Percentiles rank a stretch among this genome's conserved stretches.
phyloP scores from a whole-genome alignment of 2,888 invertebrate genomes.

The Orchestes rusci region DNA sequence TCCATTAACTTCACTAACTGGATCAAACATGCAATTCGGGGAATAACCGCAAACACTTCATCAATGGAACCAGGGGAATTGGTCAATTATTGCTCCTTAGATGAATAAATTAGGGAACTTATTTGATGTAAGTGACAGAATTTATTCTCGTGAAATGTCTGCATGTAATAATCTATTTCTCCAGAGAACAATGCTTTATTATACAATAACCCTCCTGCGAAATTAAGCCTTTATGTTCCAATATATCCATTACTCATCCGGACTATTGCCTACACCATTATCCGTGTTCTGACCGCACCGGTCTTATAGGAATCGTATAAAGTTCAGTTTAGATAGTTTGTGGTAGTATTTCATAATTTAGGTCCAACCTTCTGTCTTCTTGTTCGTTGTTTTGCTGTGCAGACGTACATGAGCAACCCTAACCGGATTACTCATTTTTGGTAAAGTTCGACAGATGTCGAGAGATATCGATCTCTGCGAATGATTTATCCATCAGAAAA shows the following conservation, averaged over 20 bases:
- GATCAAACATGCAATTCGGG: conserved; percentile 39
- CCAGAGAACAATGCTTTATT: conserved; percentile 45
- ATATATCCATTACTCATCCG: conserved; percentile 43
- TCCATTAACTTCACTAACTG: conserved; percentile 41
- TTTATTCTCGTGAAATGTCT: too few relatives aligned
- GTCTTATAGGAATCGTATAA: conserved; percentile 20
- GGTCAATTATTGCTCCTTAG: conserved; percentile 18
- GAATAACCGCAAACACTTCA: conserved; percentile 37
- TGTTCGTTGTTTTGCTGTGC: conserved; percentile 5
- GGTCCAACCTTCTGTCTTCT: conserved; percentile 10
- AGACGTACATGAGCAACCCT: too few relatives aligned
- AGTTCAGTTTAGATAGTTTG: conserved; percentile 22
- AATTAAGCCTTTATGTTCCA: conserved; percentile 45
- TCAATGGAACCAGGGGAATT: conserved; percentile 35
- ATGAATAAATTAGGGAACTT: conserved; percentile 12
- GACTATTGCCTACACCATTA: conserved; percentile 32
- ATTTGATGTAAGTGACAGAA: too few relatives aligned
- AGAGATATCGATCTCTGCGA: too few relatives aligned
- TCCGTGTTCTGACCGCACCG: conserved; percentile 21
- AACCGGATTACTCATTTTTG: too few relatives aligned
- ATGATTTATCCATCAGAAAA: too few relatives aligned
- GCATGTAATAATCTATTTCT: conserved; percentile 36
- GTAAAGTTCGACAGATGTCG: too few relatives aligned
- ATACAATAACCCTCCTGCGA: conserved; percentile 44
- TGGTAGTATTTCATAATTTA: conserved; percentile 18